Conservation (phyloP, 2,888 invertebrate species). For the Thereva unica region DNA sequence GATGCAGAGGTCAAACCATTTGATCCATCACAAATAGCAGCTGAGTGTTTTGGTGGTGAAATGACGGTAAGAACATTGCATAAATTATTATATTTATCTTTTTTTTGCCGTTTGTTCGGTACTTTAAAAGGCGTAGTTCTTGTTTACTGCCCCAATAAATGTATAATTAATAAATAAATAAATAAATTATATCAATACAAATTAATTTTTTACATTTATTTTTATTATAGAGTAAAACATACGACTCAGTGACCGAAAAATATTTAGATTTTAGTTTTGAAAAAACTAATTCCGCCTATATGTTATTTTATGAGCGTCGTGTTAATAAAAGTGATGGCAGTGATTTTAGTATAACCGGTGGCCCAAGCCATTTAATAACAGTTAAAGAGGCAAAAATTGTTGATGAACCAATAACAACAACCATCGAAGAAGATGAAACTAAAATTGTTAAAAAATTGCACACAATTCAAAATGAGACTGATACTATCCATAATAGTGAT, state of each 20-base stretch:
- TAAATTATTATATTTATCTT: constrained; percentile 33
- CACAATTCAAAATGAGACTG: constrained; percentile 43
- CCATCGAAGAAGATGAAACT: constrained; percentile 12
- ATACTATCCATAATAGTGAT: constrained; percentile 37
- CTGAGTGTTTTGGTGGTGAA: constrained; percentile 96
- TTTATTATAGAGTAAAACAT: constrained; percentile 82
- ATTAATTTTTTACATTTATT: constrained; percentile 16
- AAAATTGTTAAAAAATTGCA: constrained; percentile 18
- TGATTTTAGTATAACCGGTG: constrained; percentile 42
- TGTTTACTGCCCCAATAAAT: no score
- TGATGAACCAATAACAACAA: neutral
- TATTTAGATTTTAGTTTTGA: constrained; percentile 98
- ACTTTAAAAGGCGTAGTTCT: no score
- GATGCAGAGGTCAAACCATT: constrained; percentile 94
- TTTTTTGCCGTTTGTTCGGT: no score
- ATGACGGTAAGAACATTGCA: constrained; percentile 72
- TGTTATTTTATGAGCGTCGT: constrained; percentile 92
- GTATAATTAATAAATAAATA: no score
- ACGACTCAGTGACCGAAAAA: constrained; percentile 94
- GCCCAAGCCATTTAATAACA: constrained; percentile 27
- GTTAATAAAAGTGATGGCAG: constrained; percentile 42
- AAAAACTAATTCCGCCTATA: constrained; percentile 96
- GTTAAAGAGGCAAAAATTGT: constrained; percentile 23
- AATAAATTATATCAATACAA: no score
- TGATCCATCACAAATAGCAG: constrained; percentile 91